Evolutionary conservation across 2,797 vertebrate species (phyloP).

Genomic region (Nyctalus aviator): DNA sequence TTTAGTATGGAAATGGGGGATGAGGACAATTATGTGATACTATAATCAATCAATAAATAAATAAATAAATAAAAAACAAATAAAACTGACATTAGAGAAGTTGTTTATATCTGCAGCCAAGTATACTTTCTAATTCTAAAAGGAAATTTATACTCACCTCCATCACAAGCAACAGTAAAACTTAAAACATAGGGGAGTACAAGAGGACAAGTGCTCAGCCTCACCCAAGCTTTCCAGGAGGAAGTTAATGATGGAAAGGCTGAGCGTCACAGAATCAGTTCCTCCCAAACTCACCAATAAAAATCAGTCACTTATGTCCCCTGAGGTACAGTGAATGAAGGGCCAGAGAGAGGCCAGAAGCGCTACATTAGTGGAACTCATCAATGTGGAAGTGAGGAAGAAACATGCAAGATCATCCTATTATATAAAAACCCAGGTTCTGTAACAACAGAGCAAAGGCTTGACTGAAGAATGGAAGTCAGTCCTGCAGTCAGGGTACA

Average conservation of each 20-base stretch:
- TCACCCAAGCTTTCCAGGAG: neutral
- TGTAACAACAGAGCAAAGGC: too few relatives aligned
- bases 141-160: neutral
- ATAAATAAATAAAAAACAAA: too few relatives aligned
- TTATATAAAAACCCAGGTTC: too few relatives aligned
- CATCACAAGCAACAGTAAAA: neutral
- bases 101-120: neutral
- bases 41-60: too few relatives aligned
- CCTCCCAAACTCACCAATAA: neutral
- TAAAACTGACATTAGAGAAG: neutral
- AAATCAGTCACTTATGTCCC: neutral
- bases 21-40: too few relatives aligned
- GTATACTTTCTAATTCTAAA: conserved; percentile 20
- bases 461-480: too few relatives aligned
- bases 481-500: too few relatives aligned
- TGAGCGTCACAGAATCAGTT: neutral
- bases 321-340: neutral
- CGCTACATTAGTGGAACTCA: neutral
- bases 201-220: neutral
- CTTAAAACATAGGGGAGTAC: neutral
- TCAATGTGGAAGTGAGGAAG: neutral
- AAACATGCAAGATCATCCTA: neutral
- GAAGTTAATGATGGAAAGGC: neutral
- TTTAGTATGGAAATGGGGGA: too few relatives aligned
- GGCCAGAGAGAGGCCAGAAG: neutral